Evolutionary conservation across 2,797 vertebrate species (phyloP), one percentile per base, ranked within the genome.

Genomic region (Hoplostethus mediterraneus): DNA sequence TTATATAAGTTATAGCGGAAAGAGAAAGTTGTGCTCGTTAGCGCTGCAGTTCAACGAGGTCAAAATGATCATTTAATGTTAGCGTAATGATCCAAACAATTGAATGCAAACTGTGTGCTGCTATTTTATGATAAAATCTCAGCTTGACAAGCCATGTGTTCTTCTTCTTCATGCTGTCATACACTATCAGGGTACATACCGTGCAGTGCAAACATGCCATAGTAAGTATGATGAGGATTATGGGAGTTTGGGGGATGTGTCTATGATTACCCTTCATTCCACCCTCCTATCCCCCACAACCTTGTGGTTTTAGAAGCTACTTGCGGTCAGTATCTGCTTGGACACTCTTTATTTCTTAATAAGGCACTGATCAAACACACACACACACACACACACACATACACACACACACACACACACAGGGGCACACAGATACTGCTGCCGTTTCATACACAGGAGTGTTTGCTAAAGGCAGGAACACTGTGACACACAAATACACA

Each of bases 201-300:
- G 67, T 87, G 87, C 85, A 76, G 77, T 60, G 81, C 66, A 63
- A 67, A 71, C 81, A 90, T 82, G 78, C 83, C 67, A 42, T 59
- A 67, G 64, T 62, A 61, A 61, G 61, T 8, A 45, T 28, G 61
- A 84, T 64, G 81, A 74, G 71, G 38, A 31, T 79, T 69, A 60
- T 74, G 4, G 21, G 40, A 42, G 40, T 42, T 12, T 12, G 9
- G 12, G 10, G n/a, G 48, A 42, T 71, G 60, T 78, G 70, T 74
- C 75, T 60, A 54, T 55, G 56, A 51, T 75, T 75, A 65, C 70
- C 49, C 54, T 58, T 69, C 38, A 63, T 21, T 71, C 61, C 33
- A 55, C 36, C 57, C 21, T 16, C 5, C 67, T 25, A 59, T 44
- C 71, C 54, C 56, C 80, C 2, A 0, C 48, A 83, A 57, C 30